Percentiles rank a stretch among this genome's conserved stretches.
Evolutionary conservation across 2,888 invertebrate genomes (phyloP).

Genomic region (Drosophila stalkeri): DNA sequence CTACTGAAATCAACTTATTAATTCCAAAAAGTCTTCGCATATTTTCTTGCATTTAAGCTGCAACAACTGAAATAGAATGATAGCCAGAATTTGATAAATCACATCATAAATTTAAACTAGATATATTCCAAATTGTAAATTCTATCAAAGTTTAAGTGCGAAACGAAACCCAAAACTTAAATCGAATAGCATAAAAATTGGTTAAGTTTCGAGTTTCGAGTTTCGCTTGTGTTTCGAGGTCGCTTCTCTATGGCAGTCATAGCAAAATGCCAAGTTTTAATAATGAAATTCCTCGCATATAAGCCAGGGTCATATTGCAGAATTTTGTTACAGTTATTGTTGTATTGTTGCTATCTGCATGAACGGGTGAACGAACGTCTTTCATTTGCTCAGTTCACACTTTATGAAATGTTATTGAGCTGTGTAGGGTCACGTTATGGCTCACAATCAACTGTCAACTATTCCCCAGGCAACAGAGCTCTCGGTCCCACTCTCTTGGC

Average conservation of each 20-base stretch:
- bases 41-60: neutral
- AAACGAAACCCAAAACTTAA: neutral
- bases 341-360: neutral
- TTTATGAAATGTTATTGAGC: conserved; percentile 46
- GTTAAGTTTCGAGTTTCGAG: neutral
- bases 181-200: neutral
- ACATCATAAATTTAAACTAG: neutral
- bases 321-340: conserved; percentile 2
- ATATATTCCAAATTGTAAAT: neutral
- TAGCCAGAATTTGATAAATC: neutral
- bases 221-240: neutral
- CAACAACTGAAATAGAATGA: neutral
- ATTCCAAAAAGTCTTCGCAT: neutral
- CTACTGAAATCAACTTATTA: neutral
- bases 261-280: conserved; percentile 16
- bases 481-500: neutral
- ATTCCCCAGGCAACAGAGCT: conserved; percentile 38
- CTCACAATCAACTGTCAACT: conserved; percentile 61
- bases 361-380: conserved; percentile 15
- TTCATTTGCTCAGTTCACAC: conserved; percentile 41
- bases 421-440: conserved; percentile 44
- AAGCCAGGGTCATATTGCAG: conserved; percentile 20
- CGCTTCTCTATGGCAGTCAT: neutral
- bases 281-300: conserved; percentile 24
- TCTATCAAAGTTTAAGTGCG: neutral